Evolutionary conservation across 2,888 invertebrate genomes (phyloP).

Genomic region (Hirudinaria manillensis): DNA sequence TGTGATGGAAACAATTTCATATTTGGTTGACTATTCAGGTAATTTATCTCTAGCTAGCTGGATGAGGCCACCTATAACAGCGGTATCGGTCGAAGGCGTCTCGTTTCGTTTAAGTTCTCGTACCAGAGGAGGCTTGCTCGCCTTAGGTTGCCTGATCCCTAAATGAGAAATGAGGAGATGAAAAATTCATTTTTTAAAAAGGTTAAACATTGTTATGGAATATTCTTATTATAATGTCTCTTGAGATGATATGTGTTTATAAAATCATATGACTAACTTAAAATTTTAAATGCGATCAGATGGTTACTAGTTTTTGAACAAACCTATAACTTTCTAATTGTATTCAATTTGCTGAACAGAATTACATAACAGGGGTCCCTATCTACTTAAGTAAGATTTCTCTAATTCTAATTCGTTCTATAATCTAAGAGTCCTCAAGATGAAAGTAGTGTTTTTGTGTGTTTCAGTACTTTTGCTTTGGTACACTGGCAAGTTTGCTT

Average conservation of each 20-base stretch:
- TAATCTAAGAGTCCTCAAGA: background rate
- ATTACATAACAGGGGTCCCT: conserved; percentile 1
- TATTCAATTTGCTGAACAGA: background rate
- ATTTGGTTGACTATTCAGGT: too few relatives aligned
- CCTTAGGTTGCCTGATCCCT: too few relatives aligned
- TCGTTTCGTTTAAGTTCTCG: too few relatives aligned
- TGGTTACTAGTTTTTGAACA: too few relatives aligned
- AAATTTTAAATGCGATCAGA: too few relatives aligned
- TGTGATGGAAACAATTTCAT: too few relatives aligned
- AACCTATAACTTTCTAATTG: too few relatives aligned
- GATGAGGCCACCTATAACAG: too few relatives aligned
- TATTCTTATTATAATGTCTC: background rate
- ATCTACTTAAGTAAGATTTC: conserved; percentile 18
- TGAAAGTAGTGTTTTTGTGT: conserved; percentile 8
- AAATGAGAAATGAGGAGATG: background rate
- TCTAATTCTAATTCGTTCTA: background rate
- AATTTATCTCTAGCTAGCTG: too few relatives aligned
- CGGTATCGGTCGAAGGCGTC: too few relatives aligned
- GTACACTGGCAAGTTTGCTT: conserved; percentile 25
- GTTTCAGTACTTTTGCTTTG: conserved; percentile 18
- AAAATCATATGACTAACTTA: background rate
- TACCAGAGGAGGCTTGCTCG: too few relatives aligned
- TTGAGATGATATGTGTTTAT: conserved; percentile 3
- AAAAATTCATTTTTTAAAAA: background rate
- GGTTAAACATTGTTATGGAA: background rate